Conservation (phyloP, 2,797 vertebrate genomes). For the Danio kyathit region DNA sequence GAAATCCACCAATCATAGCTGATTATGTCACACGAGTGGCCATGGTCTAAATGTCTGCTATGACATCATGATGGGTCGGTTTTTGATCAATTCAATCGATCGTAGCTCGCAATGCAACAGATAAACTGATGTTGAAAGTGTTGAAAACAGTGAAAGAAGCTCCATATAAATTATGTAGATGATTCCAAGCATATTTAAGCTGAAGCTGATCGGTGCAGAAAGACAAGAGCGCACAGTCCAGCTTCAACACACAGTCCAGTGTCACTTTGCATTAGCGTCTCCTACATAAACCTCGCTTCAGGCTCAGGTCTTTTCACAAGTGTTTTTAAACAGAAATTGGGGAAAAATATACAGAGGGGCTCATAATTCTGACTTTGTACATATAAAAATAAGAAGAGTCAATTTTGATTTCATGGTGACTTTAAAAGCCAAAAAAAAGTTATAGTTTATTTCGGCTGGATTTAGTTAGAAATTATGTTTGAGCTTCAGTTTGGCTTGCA, state of each 20-base stretch:
- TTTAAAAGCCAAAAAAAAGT: too few species aligned
- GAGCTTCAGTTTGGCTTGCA: too few species aligned
- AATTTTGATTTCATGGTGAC: too few species aligned
- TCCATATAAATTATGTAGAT: slow-evolving; percentile 32
- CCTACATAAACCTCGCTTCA: slow-evolving; percentile 56
- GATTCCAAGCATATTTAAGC: slow-evolving; percentile 49
- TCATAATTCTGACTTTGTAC: not conserved
- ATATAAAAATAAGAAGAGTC: not conserved
- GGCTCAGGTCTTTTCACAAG: slow-evolving; percentile 58
- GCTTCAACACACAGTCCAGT: slow-evolving; percentile 30
- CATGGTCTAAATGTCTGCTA: not conserved
- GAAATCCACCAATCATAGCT: slow-evolving; percentile 49
- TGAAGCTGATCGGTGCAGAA: slow-evolving; percentile 1
- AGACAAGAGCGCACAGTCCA: slow-evolving; percentile 39
- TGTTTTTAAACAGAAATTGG: not conserved
- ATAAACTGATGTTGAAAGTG: slow-evolving; percentile 41
- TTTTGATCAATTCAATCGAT: slow-evolving; percentile 58
- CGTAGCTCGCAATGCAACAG: slow-evolving; percentile 49
- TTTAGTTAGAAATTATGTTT: too few species aligned
- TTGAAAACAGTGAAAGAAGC: slow-evolving; percentile 42
- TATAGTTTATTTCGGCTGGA: too few species aligned
- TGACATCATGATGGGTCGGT: slow-evolving; percentile 30
- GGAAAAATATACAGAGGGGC: not conserved
- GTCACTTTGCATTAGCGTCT: slow-evolving; percentile 19
- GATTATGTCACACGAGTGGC: slow-evolving; percentile 55